Evolutionary conservation across 2,888 invertebrate species (phyloP).

Genomic region (Cyclophora punctaria): DNA sequence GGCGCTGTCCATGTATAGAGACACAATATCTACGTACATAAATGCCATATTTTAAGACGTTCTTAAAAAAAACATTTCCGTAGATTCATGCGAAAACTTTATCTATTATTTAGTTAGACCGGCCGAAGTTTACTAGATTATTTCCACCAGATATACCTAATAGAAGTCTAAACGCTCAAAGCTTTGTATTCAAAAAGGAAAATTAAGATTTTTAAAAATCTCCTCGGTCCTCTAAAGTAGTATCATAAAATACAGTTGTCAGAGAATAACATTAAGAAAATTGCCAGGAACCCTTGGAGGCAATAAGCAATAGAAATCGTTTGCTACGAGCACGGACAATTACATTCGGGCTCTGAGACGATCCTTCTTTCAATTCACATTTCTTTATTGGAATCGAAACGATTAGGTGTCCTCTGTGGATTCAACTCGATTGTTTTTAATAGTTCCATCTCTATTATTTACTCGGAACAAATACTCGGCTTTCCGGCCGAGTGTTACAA

Average conservation of each 20-base stretch:
- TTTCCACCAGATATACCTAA: too few species aligned
- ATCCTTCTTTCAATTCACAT: conserved; percentile 57
- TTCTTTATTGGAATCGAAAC: conserved; percentile 53
- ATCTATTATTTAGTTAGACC: too few species aligned
- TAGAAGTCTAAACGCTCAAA: too few species aligned
- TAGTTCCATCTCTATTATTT: conserved; percentile 4
- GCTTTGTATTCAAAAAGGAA: conserved; percentile 6
- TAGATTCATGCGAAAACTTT: too few species aligned
- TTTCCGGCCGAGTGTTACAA: too few species aligned
- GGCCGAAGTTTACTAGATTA: too few species aligned
- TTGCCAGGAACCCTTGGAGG: conserved; percentile 50
- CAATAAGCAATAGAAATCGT: conserved; percentile 63
- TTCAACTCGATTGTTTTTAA: conserved; percentile 28
- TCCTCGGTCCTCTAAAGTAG: conserved; percentile 26
- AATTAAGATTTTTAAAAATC: conserved; percentile 9
- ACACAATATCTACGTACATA: too few species aligned
- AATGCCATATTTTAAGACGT: too few species aligned
- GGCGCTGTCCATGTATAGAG: too few species aligned
- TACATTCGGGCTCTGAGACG: conserved; percentile 48
- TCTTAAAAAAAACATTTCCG: too few species aligned
- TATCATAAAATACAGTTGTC: conserved; percentile 54
- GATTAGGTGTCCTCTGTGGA: conserved; percentile 36
- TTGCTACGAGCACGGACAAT: conserved; percentile 55
- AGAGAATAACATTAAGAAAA: conserved; percentile 57
- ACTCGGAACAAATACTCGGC: too few species aligned